phyloP scores from a whole-genome alignment of 35 echinoderm and acorn worm species.

The Diadema setosum region DNA sequence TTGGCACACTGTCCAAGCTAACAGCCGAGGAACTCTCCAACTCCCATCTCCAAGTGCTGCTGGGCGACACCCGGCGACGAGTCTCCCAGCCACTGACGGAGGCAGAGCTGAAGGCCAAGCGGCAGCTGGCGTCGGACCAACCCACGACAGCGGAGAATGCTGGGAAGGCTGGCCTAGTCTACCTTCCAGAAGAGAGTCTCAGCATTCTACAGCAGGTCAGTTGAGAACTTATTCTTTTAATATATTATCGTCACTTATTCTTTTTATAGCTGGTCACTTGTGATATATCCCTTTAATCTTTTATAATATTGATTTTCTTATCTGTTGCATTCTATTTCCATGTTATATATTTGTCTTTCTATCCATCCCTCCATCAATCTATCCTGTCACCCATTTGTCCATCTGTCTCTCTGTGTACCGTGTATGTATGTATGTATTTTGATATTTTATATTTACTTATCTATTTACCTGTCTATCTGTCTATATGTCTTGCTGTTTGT shows the following conservation, averaged over 20 bases:
- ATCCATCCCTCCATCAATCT: too few species aligned
- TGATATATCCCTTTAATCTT: too few species aligned
- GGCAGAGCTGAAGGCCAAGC: slow-evolving; percentile 76
- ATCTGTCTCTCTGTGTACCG: not conserved
- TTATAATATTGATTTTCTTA: too few species aligned
- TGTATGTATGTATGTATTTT: not conserved
- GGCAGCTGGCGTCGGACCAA: slow-evolving; percentile 61
- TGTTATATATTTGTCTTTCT: too few species aligned
- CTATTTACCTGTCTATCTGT: not conserved
- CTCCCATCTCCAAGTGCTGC: slow-evolving; percentile 45
- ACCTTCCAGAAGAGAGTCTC: slow-evolving; percentile 43
- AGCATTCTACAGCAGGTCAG: slow-evolving; percentile 34
- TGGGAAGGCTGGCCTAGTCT: slow-evolving; percentile 73
- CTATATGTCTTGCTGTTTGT: not conserved
- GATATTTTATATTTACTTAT: not conserved
- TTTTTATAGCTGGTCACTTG: too few species aligned
- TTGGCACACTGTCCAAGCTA: slow-evolving; percentile 41
- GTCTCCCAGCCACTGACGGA: slow-evolving; percentile 68
- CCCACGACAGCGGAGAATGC: slow-evolving; percentile 43
- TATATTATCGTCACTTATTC: too few species aligned
- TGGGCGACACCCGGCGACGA: slow-evolving; percentile 44
- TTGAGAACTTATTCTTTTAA: too few species aligned
- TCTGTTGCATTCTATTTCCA: too few species aligned
- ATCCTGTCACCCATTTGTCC: too few species aligned
- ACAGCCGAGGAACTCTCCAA: slow-evolving; percentile 52